A percentile compares a stretch with the other conserved stretches of the same genome.
These are phyloP conservation scores for Uloborus diversus DNA, from an alignment of 1,140 invertebrate genomes.

Conservation along the genomic window DNA sequence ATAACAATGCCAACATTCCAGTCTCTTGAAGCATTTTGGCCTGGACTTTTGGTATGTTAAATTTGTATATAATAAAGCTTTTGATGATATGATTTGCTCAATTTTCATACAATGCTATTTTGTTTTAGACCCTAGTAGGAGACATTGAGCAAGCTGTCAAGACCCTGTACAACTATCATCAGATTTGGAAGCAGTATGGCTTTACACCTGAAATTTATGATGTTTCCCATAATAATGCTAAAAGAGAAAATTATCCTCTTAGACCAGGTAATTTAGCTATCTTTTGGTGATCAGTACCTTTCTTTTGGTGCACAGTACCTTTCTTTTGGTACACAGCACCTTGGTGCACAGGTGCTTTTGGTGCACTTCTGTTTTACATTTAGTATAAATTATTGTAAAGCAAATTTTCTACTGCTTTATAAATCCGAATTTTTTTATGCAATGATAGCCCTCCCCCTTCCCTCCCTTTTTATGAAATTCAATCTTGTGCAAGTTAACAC, in stretches of 20 bases:
- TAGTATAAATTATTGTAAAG: too few species aligned
- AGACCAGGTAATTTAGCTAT: constrained; percentile 73
- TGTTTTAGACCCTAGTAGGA: constrained; percentile 80
- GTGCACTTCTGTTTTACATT: too few species aligned
- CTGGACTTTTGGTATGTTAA: constrained; percentile 83
- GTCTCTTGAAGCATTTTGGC: constrained; percentile 98
- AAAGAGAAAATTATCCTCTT: constrained; percentile 93
- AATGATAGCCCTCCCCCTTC: too few species aligned
- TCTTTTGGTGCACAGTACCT: too few species aligned
- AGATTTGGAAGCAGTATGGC: constrained; percentile 95
- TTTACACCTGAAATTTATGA: constrained; percentile 98
- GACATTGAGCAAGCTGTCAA: constrained; percentile 92
- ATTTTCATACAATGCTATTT: too few species aligned
- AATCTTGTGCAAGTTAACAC: too few species aligned
- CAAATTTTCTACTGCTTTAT: too few species aligned
- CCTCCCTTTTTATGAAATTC: too few species aligned
- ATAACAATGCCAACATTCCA: constrained; percentile 97
- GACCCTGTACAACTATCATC: constrained; percentile 94
- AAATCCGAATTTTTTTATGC: too few species aligned
- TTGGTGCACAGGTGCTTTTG: too few species aligned
- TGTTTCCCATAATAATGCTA: constrained; percentile 81
- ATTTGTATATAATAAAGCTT: neutral
- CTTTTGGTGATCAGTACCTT: too few species aligned
- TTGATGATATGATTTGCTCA: neutral
- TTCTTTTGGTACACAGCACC: too few species aligned